Base-by-base conservation (phyloP, 1,140 invertebrate genomes). In the Halyomorpha halys region DNA sequence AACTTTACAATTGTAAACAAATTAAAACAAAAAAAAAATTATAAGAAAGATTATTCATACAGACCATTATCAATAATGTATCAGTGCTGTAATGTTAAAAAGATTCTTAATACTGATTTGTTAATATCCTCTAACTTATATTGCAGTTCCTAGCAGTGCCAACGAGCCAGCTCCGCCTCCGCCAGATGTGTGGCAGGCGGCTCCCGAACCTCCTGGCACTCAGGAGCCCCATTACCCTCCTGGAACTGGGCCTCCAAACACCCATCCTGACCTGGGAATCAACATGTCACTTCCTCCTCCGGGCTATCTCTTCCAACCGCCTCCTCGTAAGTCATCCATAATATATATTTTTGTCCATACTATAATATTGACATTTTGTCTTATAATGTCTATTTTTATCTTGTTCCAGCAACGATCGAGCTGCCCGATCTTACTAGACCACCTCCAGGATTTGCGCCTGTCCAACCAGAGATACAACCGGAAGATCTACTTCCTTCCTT, bases 401-500 rank as follows among this genome's bases (percentile, higher is more conserved):
- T 18, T 23, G 44, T 47, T 14, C 13, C 44, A 69, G 66, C 67
- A 3, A 68, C 65, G 30, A 68, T 71, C 16, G 65, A 67, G 19
- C 53, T 72, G 15, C 71, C 71, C n/a, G 71, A 72, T 68, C 61
- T 72, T 2, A 72, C 71, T 25, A 59, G 69, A 19, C 73, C 76
- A 16, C 74, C 79, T 3, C 73, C 76, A 18, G 72, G 69, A 34
- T 71, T 75, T 70, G 75, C 76, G 74, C 74, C 75, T 11, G 73
- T 74, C 9, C 66, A 76, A 72, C 66, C 75, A 70, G 70, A 78
- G 66, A 66, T 73, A 64, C 66, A 74, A 13, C 73, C 81, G 61
- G 86, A 90, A 69, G 87, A 91, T 68, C 76, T 91, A 60, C 83
- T 94, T 76, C 94, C 94, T 15, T 87, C 88, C 62, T 86, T 94